Evolutionary conservation across 1,140 invertebrate genomes (phyloP).

Genomic region (Platyura marginata): DNA sequence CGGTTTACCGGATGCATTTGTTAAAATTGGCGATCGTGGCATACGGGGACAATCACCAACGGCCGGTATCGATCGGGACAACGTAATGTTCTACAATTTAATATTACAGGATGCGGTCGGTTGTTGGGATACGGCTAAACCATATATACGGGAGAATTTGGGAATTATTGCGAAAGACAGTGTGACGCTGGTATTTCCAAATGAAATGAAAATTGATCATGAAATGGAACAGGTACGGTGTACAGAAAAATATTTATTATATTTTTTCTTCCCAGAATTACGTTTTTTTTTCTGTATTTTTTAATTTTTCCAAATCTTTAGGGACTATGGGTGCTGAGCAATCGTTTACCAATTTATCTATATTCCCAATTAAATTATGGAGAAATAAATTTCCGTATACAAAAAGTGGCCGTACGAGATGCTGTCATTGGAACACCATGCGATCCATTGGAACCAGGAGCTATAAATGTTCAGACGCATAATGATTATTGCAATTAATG

Average conservation of each 20-base stretch:
- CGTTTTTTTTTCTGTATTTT: neutral
- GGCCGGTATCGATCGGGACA: slow-evolving; percentile 44
- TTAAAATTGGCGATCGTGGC: slow-evolving; percentile 40
- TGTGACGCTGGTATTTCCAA: slow-evolving; percentile 49
- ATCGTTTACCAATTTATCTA: slow-evolving; percentile 50
- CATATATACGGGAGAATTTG: slow-evolving; percentile 39
- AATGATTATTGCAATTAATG: too few relatives aligned
- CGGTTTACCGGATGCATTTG: slow-evolving; percentile 31
- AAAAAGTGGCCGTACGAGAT: slow-evolving; percentile 37
- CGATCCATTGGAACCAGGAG: too few relatives aligned
- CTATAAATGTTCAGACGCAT: too few relatives aligned
- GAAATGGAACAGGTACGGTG: slow-evolving; percentile 30
- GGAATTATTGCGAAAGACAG: slow-evolving; percentile 37
- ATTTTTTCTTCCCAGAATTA: neutral
- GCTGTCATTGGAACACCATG: slow-evolving; percentile 46
- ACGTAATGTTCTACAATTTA: slow-evolving; percentile 60
- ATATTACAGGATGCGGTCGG: slow-evolving; percentile 51
- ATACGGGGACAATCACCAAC: slow-evolving; percentile 46
- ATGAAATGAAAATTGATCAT: slow-evolving; percentile 56
- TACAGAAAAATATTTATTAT: neutral
- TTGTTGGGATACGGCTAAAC: slow-evolving; percentile 57
- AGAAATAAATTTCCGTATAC: slow-evolving; percentile 51
- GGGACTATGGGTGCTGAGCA: slow-evolving; percentile 55
- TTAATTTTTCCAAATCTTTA: neutral
- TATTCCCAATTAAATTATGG: slow-evolving; percentile 41